A percentile compares a stretch with the other conserved stretches of the same genome.
Evolutionary conservation across 2,797 vertebrate genomes (phyloP).

Genomic region (Pseudotriccus pelzelni): DNA sequence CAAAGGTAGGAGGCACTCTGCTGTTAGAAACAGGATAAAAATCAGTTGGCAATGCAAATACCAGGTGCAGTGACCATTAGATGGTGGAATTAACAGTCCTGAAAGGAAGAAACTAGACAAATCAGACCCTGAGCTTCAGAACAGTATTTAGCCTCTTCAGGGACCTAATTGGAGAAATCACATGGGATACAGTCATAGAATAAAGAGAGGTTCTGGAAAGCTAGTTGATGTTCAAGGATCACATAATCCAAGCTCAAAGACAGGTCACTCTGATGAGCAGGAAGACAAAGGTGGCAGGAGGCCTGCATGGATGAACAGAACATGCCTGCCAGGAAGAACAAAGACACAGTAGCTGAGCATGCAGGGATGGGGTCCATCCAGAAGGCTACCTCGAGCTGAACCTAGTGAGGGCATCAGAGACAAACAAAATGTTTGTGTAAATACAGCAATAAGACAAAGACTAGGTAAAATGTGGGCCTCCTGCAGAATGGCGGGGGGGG

Average conservation of each 20-base stretch:
- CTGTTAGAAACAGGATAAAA: background rate
- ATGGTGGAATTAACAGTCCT: background rate
- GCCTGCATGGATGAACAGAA: background rate
- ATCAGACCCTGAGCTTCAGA: background rate
- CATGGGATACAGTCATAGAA: background rate
- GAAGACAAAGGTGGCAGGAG: background rate
- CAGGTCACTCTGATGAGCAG: background rate
- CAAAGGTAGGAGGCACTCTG: background rate
- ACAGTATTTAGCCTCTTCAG: background rate
- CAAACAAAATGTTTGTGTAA: background rate
- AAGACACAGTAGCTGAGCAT: background rate
- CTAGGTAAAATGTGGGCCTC: background rate
- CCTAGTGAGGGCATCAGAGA: background rate
- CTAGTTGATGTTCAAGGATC: background rate
- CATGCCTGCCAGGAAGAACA: background rate
- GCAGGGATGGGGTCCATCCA: background rate
- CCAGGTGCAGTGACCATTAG: background rate
- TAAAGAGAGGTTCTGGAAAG: background rate
- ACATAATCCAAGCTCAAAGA: background rate
- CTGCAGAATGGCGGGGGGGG: background rate
- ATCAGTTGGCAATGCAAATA: background rate
- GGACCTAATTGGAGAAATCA: background rate
- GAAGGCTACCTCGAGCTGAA: background rate
- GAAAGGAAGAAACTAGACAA: background rate
- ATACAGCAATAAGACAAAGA: background rate